phyloP scores from a whole-genome alignment of 2,113 vertebrate species.

The Podiceps cristatus region DNA sequence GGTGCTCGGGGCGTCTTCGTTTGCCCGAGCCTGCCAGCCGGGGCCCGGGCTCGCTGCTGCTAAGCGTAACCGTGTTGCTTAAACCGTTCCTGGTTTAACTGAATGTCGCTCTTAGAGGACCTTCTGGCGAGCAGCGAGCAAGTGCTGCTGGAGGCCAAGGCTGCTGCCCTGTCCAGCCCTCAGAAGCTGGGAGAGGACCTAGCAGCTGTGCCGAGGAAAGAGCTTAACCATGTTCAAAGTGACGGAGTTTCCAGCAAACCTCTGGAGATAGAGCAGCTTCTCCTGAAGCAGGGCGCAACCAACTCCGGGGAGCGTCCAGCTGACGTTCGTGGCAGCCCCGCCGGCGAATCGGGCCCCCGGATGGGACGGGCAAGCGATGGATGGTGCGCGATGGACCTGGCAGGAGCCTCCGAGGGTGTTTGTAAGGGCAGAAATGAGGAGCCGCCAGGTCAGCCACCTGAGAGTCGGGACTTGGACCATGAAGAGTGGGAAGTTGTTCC shows the following conservation, averaged over 20 bases:
- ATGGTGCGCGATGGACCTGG: not conserved
- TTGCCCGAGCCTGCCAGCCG: not conserved
- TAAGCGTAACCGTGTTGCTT: rapidly evolving
- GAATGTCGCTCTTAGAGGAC: not conserved
- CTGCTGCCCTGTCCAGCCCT: not conserved
- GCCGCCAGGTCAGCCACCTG: not conserved
- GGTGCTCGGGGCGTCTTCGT: rapidly evolving
- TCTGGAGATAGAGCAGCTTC: not conserved
- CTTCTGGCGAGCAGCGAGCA: not conserved
- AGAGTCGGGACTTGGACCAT: not conserved
- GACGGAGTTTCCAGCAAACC: not conserved
- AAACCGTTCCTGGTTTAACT: rapidly evolving
- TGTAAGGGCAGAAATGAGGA: not conserved
- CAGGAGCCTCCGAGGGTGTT: not conserved
- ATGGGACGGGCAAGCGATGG: not conserved
- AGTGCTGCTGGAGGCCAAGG: not conserved
- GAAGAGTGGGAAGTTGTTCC: conserved; percentile 75
- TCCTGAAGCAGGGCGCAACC: not conserved
- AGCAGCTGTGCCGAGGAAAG: not conserved
- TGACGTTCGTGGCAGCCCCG: rapidly evolving
- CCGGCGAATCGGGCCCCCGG: not conserved
- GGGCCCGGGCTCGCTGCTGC: rapidly evolving
- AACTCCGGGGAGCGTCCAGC: not conserved
- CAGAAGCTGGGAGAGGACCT: not conserved
- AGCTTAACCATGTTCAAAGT: not conserved